A percentile compares a stretch with the other conserved stretches of the same genome.
phyloP scores from a whole-genome alignment of 2,888 invertebrate genomes.

The Dynastes hyllus region DNA sequence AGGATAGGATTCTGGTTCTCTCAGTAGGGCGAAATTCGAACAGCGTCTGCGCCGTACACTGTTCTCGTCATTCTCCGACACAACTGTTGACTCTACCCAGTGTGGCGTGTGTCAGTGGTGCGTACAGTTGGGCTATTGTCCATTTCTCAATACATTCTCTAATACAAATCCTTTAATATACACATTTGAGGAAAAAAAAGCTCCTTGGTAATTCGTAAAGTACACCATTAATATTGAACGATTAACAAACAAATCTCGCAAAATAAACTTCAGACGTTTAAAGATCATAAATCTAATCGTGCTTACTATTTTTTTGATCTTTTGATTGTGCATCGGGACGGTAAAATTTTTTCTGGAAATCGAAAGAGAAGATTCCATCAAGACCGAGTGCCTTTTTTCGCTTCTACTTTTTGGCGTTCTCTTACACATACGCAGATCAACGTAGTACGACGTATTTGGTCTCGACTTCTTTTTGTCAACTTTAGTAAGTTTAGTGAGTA shows the following conservation, averaged over 20 bases:
- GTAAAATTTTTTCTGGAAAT: constrained; percentile 16
- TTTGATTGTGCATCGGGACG: constrained; percentile 14
- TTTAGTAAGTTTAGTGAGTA: constrained; percentile 60
- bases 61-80: constrained; percentile 52
- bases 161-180: constrained; percentile 24
- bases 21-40: constrained; percentile 31
- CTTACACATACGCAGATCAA: neutral
- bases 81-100: constrained; percentile 63
- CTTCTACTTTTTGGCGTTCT: neutral
- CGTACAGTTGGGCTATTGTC: constrained; percentile 62
- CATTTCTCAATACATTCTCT: constrained; percentile 37
- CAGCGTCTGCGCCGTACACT: constrained; percentile 38
- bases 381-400: constrained; percentile 31
- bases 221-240: neutral
- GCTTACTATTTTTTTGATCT: neutral
- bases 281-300: constrained; percentile 16
- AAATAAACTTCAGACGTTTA: constrained; percentile 3
- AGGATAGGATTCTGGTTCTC: constrained; percentile 35
- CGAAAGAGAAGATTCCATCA: constrained; percentile 5
- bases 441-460: neutral
- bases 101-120: constrained; percentile 66
- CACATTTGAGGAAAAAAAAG: constrained; percentile 23
- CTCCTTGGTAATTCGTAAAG: constrained; percentile 9
- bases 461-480: constrained; percentile 13
- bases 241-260: constrained; percentile 9